A percentile compares a stretch with the other conserved stretches of the same genome.
phyloP scores from a whole-genome alignment of 2,797 vertebrate species.

The Spinibarbus caldwelli region DNA sequence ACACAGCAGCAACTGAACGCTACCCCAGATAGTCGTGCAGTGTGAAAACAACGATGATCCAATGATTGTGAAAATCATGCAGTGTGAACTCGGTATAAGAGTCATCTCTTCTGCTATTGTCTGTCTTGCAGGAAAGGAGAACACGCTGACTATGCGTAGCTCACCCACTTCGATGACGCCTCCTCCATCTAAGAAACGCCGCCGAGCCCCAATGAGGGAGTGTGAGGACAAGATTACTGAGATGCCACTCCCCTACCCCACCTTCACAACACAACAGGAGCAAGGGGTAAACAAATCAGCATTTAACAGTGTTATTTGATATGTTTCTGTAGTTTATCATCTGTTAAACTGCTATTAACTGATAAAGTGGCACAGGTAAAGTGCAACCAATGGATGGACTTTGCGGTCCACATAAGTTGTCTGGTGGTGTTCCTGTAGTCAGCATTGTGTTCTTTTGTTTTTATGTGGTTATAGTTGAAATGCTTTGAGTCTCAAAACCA shows the following conservation, averaged over 20 bases:
- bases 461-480: slow-evolving; percentile 61
- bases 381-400: slow-evolving; percentile 1
- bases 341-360: background rate
- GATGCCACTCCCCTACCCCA: slow-evolving; percentile 54
- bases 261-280: slow-evolving; percentile 52
- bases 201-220: slow-evolving; percentile 56
- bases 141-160: slow-evolving; percentile 53
- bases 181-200: slow-evolving; percentile 70
- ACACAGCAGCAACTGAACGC: too few species aligned
- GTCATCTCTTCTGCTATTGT: slow-evolving; percentile 19
- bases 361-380: background rate
- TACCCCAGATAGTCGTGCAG: too few species aligned
- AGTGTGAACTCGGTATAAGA: too few species aligned
- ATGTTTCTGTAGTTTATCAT: background rate
- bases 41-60: too few species aligned
- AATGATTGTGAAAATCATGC: too few species aligned
- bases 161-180: slow-evolving; percentile 54
- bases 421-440: background rate
- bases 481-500: slow-evolving; percentile 64
- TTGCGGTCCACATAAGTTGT: too few species aligned
- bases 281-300: slow-evolving; percentile 65
- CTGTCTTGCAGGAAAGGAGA: slow-evolving; percentile 70
- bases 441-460: slow-evolving; percentile 20
- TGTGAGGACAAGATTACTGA: slow-evolving; percentile 72
- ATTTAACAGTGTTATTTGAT: slow-evolving; percentile 6